Evolutionary conservation across 1,140 invertebrate genomes (phyloP).

Genomic region (Drosophila chauvacae): DNA sequence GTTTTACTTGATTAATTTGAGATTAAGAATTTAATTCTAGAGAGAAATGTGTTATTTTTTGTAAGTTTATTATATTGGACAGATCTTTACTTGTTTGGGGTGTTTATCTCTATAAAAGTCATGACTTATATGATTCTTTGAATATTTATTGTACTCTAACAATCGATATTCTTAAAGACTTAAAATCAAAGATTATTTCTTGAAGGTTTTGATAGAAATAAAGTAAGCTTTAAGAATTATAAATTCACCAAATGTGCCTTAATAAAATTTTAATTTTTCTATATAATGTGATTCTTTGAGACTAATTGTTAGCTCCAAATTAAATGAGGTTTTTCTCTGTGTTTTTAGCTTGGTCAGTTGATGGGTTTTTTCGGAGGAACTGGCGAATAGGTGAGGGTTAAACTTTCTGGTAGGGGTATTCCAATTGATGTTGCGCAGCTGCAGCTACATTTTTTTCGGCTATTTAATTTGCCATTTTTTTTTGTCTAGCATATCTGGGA

Average conservation of each 20-base stretch:
- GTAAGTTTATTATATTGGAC: background rate
- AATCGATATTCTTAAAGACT: no score
- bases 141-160: background rate
- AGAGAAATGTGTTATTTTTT: no score
- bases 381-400: slow-evolving; percentile 39
- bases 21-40: background rate
- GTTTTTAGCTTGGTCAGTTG: slow-evolving; percentile 9
- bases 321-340: slow-evolving; percentile 3
- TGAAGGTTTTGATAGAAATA: background rate
- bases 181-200: background rate
- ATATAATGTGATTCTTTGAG: background rate
- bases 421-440: slow-evolving; percentile 47
- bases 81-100: background rate
- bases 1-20: background rate
- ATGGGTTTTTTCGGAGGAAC: slow-evolving; percentile 10
- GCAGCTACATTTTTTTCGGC: slow-evolving; percentile 72
- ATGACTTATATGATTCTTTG: background rate
- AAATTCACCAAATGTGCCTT: background rate
- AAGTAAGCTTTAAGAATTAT: background rate
- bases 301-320: background rate
- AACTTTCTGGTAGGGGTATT: slow-evolving; percentile 29
- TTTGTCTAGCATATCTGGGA: slow-evolving; percentile 67
- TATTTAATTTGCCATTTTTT: slow-evolving; percentile 78
- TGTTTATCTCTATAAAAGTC: background rate
- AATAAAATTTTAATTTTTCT: accelerated